These are phyloP conservation scores for Drosophila insularis DNA, from an alignment of 1,140 invertebrate species.

Conservation along the genomic window DNA sequence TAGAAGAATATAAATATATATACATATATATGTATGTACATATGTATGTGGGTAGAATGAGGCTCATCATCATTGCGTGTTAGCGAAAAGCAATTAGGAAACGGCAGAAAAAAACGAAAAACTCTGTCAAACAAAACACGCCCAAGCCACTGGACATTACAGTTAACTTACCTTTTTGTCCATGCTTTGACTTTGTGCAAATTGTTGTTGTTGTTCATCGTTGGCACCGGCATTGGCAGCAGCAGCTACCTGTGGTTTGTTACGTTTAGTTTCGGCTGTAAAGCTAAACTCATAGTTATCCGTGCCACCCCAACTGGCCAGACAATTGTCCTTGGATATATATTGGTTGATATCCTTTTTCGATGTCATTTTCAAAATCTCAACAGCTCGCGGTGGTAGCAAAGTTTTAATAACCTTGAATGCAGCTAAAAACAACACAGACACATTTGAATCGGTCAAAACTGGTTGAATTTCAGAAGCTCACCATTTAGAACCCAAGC, in stretches of 20 bases:
- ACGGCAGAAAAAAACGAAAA: constrained; percentile 17
- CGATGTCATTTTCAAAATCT: constrained; percentile 94
- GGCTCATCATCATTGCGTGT: constrained; percentile 52
- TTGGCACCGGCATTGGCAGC: constrained; percentile 53
- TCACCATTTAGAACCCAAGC: constrained; percentile 95
- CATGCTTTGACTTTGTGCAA: constrained; percentile 10
- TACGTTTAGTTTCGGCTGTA: constrained; percentile 83
- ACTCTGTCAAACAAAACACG: constrained; percentile 51
- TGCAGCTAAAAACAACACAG: constrained; percentile 86
- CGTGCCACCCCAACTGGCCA: constrained; percentile 93
- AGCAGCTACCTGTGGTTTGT: constrained; percentile 17
- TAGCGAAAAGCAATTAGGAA: constrained; percentile 63
- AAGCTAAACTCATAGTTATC: constrained; percentile 90
- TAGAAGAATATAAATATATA: neutral
- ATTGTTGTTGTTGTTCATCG: constrained; percentile 41
- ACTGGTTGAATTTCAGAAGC: constrained; percentile 17
- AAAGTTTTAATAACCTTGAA: constrained; percentile 96
- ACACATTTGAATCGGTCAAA: neutral
- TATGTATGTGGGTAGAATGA: constrained; percentile 13
- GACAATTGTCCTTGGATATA: constrained; percentile 89
- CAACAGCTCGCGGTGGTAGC: constrained; percentile 93
- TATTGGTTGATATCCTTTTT: constrained; percentile 90
- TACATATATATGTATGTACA: too few relatives aligned
- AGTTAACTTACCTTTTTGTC: constrained; percentile 65
- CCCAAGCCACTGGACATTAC: constrained; percentile 25